A percentile compares a stretch with the other conserved stretches of the same genome.
Conservation (phyloP, 2,888 invertebrate species). For the Anthophora plumipes region DNA sequence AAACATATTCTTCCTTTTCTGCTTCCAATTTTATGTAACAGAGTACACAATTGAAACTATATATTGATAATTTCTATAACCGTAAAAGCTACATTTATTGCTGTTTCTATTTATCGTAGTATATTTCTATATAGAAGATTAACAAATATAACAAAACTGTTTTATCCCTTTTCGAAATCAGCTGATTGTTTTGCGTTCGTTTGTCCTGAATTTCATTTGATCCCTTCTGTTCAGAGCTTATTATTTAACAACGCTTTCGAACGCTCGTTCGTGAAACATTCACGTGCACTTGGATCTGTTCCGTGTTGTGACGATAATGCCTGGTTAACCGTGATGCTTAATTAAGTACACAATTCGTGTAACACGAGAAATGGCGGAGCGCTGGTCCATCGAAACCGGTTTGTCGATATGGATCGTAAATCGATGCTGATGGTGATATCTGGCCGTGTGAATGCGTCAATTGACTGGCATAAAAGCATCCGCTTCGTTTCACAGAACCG, state of each 20-base stretch:
- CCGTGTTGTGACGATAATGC: slow-evolving; percentile 53
- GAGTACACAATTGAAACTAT: background rate
- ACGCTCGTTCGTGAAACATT: slow-evolving; percentile 43
- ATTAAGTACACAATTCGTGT: slow-evolving; percentile 50
- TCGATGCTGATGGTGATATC: slow-evolving; percentile 9
- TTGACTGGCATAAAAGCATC: background rate
- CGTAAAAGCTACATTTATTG: background rate
- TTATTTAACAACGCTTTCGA: slow-evolving; percentile 32
- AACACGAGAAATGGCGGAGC: background rate
- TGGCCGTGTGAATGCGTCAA: background rate
- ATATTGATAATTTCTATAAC: background rate
- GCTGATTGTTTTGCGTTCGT: background rate
- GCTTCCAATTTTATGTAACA: background rate
- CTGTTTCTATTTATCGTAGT: background rate
- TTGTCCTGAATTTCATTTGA: background rate
- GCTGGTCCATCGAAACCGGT: background rate
- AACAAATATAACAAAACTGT: background rate
- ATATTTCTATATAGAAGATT: background rate
- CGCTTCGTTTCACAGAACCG: background rate
- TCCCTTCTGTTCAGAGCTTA: background rate
- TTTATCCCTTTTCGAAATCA: background rate
- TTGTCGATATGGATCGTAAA: slow-evolving; percentile 1
- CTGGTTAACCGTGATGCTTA: slow-evolving; percentile 57
- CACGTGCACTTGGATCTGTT: slow-evolving; percentile 38
- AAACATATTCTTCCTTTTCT: background rate